Percentiles rank a stretch among this genome's conserved stretches.
phyloP scores from a whole-genome alignment of 2,888 invertebrate species.

The Drosophila cognata region DNA sequence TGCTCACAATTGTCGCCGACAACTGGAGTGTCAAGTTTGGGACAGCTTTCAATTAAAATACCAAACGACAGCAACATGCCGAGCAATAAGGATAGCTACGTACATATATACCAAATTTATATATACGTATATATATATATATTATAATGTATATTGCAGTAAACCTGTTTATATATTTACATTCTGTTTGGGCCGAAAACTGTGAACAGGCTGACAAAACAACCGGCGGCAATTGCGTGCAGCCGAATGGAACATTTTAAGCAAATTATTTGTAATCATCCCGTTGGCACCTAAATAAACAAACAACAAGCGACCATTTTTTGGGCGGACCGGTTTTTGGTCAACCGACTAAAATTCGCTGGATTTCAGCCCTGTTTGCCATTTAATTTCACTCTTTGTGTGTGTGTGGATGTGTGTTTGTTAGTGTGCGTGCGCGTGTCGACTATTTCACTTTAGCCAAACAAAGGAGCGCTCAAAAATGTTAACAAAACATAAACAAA shows the following conservation, averaged over 20 bases:
- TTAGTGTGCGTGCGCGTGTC: constrained; percentile 26
- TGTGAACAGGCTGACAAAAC: constrained; percentile 39
- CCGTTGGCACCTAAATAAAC: constrained; percentile 69
- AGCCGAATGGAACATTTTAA: constrained; percentile 57
- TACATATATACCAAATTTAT: neutral
- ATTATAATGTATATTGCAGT: neutral
- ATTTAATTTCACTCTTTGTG: constrained; percentile 9
- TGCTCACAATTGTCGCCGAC: constrained; percentile 7
- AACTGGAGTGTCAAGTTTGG: constrained; percentile 29
- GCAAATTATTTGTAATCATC: constrained; percentile 72
- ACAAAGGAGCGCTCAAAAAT: constrained; percentile 46
- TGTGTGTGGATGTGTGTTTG: neutral
- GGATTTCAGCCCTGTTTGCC: constrained; percentile 29
- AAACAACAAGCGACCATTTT: constrained; percentile 48
- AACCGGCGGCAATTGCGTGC: constrained; percentile 41
- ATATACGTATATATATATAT: neutral
- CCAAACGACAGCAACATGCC: constrained; percentile 29
- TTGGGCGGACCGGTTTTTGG: constrained; percentile 36
- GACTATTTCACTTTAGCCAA: constrained; percentile 41
- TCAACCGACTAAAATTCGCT: constrained; percentile 28
- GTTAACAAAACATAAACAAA: constrained; percentile 47
- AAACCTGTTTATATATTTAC: constrained; percentile 19
- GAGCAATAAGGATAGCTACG: constrained; percentile 11
- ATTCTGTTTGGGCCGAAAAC: constrained; percentile 12
- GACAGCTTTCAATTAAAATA: constrained; percentile 50